These are phyloP conservation scores for Callionymus lyra DNA, from an alignment of 2,113 vertebrate genomes.

Conservation along the genomic window DNA sequence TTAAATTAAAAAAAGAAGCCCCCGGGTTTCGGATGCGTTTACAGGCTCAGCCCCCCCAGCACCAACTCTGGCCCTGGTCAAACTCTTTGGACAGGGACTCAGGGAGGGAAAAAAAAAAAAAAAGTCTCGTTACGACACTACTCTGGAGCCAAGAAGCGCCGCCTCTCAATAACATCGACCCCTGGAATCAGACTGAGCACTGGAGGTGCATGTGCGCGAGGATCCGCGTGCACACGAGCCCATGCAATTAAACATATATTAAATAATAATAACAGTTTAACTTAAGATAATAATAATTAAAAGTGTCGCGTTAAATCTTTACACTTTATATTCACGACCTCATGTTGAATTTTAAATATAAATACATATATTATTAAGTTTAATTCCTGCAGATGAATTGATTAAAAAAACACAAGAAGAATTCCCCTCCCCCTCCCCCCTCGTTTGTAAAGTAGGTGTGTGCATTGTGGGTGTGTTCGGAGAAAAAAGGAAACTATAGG, in stretches of 20 bases:
- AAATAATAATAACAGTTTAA: no score
- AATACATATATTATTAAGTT: no score
- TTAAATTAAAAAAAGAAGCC: no score
- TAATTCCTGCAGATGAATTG: no score
- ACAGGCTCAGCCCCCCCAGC: constrained; percentile 55
- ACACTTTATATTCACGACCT: no score
- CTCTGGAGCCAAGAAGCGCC: constrained; percentile 69
- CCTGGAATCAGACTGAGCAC: constrained; percentile 64
- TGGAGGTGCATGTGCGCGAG: constrained; percentile 52
- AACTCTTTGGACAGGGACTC: constrained; percentile 72
- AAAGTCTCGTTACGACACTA: constrained; percentile 73
- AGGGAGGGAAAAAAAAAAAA: constrained; percentile 29
- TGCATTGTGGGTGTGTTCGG: constrained; percentile 18
- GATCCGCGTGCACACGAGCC: constrained; percentile 7
- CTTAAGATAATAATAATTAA: no score
- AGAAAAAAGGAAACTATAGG: background rate
- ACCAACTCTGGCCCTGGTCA: constrained; percentile 70
- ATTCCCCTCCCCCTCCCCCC: no score
- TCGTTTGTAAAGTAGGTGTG: constrained; percentile 3
- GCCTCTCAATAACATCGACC: constrained; percentile 72
- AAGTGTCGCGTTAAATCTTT: no score
- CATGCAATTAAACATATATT: no score
- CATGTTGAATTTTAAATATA: no score
- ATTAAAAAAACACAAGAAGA: no score
- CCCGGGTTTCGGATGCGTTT: constrained; percentile 36